These are phyloP conservation scores for Tamandua tetradactyla DNA, from an alignment of 2,797 vertebrate genomes.

Conservation along the genomic window DNA sequence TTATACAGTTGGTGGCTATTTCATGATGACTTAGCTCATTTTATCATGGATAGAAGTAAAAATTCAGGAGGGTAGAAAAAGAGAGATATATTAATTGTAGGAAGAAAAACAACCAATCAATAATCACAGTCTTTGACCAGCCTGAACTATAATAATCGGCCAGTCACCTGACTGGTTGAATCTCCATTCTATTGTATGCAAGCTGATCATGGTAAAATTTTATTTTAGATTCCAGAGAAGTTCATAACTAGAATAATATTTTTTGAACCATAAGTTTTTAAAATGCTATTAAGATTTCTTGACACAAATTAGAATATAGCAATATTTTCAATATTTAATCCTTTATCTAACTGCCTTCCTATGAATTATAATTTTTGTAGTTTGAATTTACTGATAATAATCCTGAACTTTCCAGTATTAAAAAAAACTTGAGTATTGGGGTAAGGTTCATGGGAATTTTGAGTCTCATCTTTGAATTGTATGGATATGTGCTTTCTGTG, in stretches of 20 bases:
- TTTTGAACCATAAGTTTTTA: neutral
- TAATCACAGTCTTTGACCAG: neutral
- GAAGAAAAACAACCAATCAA: neutral
- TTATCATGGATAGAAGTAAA: constrained; percentile 47
- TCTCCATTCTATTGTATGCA: neutral
- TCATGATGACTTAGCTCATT: constrained; percentile 15
- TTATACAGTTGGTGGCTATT: constrained; percentile 34
- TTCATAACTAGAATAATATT: constrained; percentile 43
- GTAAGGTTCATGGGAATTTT: neutral
- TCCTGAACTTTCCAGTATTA: neutral
- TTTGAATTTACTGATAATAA: neutral
- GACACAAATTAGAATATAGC: constrained; percentile 25
- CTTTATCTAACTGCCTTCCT: neutral
- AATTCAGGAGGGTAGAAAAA: neutral
- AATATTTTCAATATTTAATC: neutral
- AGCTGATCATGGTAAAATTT: neutral
- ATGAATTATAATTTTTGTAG: constrained; percentile 24
- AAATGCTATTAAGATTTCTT: constrained; percentile 52
- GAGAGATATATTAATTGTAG: neutral
- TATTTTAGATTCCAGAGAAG: neutral
- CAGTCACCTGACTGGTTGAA: accelerated
- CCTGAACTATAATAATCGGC: neutral
- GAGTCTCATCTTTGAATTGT: constrained; percentile 7
- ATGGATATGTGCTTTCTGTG: neutral
- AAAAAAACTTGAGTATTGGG: neutral